Conservation (phyloP, 1,140 invertebrate species). For the Druon quercuslanigerum region DNA sequence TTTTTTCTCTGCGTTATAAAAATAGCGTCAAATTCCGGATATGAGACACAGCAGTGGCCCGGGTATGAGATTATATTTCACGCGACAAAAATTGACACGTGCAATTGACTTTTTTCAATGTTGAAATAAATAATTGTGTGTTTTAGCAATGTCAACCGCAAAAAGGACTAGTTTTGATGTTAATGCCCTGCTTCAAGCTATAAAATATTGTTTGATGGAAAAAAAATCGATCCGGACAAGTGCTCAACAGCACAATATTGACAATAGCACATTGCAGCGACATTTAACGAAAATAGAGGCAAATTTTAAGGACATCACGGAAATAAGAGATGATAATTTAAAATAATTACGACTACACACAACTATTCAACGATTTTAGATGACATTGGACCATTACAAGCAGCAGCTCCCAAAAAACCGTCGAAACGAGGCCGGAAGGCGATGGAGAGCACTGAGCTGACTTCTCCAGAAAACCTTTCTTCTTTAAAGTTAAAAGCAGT, state of each 20-base stretch:
- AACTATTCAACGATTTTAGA: conserved; percentile 21
- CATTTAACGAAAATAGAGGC: conserved; percentile 9
- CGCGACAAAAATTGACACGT: too few relatives aligned
- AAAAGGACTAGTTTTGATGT: background rate
- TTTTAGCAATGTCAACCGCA: background rate
- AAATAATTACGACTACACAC: too few relatives aligned
- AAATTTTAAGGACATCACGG: background rate
- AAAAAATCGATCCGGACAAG: background rate
- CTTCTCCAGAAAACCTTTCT: conserved; percentile 34
- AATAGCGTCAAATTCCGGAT: too few relatives aligned
- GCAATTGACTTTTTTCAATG: too few relatives aligned
- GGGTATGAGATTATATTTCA: too few relatives aligned
- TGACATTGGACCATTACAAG: conserved; percentile 33
- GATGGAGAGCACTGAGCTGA: conserved; percentile 24
- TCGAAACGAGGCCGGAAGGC: too few relatives aligned
- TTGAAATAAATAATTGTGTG: too few relatives aligned
- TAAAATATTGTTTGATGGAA: background rate
- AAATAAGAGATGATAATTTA: background rate
- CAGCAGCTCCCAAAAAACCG: background rate
- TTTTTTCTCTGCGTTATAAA: too few relatives aligned
- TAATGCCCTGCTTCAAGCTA: background rate
- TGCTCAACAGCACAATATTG: background rate
- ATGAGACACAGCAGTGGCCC: too few relatives aligned
- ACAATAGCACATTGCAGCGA: conserved; percentile 7
- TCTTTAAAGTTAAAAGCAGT: conserved; percentile 11